Conservation (phyloP, 2,113 vertebrate species). For the Mesembrinibis cayennensis region DNA sequence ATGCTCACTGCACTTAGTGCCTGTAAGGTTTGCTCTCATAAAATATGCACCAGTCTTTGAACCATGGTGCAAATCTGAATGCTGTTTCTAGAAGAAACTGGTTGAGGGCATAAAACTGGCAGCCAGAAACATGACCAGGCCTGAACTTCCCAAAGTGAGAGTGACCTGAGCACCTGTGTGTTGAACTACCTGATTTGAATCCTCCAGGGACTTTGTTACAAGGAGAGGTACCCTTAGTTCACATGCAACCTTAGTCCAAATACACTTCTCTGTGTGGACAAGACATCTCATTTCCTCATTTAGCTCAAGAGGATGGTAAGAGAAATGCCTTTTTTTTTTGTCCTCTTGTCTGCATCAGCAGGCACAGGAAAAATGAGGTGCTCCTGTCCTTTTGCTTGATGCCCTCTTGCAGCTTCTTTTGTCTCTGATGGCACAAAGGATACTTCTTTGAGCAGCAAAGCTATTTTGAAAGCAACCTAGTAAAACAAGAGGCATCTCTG, state of each 20-base stretch:
- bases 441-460: not conserved
- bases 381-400: not conserved
- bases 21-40: not conserved
- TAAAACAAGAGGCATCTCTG: not conserved
- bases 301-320: not conserved
- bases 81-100: not conserved
- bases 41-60: constrained; percentile 16
- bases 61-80: not conserved
- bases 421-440: not conserved
- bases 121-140: not conserved
- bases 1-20: not conserved
- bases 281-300: not conserved
- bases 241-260: not conserved
- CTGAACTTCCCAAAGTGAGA: not conserved
- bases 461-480: not conserved
- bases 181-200: not conserved
- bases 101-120: not conserved
- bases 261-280: not conserved
- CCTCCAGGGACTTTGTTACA: not conserved
- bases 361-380: not conserved
- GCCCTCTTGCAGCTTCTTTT: not conserved
- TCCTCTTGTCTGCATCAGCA: not conserved
- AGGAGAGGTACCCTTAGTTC: not conserved
- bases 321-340: not conserved
- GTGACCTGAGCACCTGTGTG: not conserved